Percentiles rank a stretch among this genome's conserved stretches.
These are phyloP conservation scores for Drosophila nikananu DNA, from an alignment of 1,140 invertebrate genomes.

Conservation along the genomic window DNA sequence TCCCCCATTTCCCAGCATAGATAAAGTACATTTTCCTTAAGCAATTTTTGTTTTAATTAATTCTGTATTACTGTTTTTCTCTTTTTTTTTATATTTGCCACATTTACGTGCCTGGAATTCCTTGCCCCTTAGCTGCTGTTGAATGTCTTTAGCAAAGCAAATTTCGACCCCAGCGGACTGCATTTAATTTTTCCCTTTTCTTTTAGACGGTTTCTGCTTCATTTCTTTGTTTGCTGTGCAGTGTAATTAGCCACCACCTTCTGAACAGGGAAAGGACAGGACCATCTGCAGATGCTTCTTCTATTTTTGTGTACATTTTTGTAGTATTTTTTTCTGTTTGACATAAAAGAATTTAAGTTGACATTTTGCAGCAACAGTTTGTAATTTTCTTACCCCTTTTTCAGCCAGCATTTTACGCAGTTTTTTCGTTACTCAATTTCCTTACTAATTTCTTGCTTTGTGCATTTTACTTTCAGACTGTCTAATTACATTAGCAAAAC, in stretches of 20 bases:
- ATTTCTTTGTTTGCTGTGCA: conserved; percentile 60
- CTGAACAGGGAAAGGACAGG: conserved; percentile 49
- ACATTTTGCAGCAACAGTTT: conserved; percentile 78
- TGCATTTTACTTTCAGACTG: conserved; percentile 70
- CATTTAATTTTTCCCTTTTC: conserved; percentile 36
- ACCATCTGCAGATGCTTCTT: conserved; percentile 47
- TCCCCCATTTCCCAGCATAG: conserved; percentile 11
- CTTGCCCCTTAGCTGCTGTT: conserved; percentile 40
- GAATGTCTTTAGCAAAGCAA: conserved; percentile 64
- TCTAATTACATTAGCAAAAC: conserved; percentile 75
- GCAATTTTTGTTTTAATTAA: conserved; percentile 79
- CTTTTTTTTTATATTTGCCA: conserved; percentile 18
- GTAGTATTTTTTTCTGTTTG: conserved; percentile 34
- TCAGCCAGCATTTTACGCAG: conserved; percentile 23
- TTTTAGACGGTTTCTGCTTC: conserved; percentile 28
- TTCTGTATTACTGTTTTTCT: conserved; percentile 53
- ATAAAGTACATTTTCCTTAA: conserved; percentile 68
- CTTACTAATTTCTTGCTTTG: conserved; percentile 57
- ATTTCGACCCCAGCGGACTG: conserved; percentile 39
- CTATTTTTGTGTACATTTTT: conserved; percentile 16
- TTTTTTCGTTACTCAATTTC: conserved; percentile 36
- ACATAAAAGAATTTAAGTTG: conserved; percentile 79
- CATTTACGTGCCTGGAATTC: conserved; percentile 66
- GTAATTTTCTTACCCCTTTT: conserved; percentile 73
- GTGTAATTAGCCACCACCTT: conserved; percentile 72